Evolutionary conservation across 2,888 invertebrate species (phyloP), one percentile per base, ranked within the genome.

Genomic region (Sepiola atlantica): DNA sequence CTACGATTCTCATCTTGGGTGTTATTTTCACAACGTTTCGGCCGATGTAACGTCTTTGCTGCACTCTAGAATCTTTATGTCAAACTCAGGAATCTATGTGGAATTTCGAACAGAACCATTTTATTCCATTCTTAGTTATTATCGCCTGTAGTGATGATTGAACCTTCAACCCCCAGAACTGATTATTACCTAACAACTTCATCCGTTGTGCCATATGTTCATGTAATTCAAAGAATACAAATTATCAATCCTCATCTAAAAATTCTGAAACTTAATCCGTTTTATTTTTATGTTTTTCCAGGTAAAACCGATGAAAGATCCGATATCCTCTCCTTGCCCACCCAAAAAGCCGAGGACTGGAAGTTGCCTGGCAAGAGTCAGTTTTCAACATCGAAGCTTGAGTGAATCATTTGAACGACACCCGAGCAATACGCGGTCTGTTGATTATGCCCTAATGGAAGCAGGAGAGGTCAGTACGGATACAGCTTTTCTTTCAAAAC

Each of bases 301-400:
- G 45, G 28, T 28, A 55, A n/a, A 28, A 24, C 45, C 92, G 35
- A 32, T 45, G 18, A 55, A 54, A 54, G 45, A 92, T 35, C 45
- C 35, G 55, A 54, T 92, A 28, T 92, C 45, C 10, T 61, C 90
- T 35, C 28, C 90, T 90, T 54, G 94, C 90, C 77, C 45, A 10
- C 55, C 77, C 21, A 94, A 94, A 94, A 28, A 54, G 35, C 28
- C 35, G 24, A 90, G 94, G 90, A 92, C 55, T 8, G 54, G 28
- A 45, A 28, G 12, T 18, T 35, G 92, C n/a, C 35, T 28, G 18
- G 57, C n/a, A 57, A 35, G 57, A 20, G n/a, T 35, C 55, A 57
- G 55, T 93, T 57, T 93, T 77, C 77, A 77, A n/a, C 77, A 77
- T n/a, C n/a, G 77, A 14, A 77, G n/a, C 16, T 32, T 77, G 77